Evolutionary conservation across 2,113 vertebrate species (phyloP).

Genomic region (Rana temporaria): DNA sequence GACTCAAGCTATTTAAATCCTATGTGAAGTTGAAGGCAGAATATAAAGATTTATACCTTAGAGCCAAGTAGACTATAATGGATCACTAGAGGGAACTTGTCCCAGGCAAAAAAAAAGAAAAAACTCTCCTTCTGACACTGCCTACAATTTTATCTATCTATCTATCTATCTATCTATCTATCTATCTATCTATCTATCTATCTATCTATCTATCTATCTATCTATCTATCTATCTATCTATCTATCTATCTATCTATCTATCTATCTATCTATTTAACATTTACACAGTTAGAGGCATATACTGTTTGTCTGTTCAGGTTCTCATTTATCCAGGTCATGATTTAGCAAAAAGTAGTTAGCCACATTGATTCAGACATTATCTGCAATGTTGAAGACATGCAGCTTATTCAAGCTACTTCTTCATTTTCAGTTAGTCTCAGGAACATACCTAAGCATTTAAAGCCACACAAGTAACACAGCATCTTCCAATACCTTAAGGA

Average conservation of each 20-base stretch:
- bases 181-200: slow-evolving; percentile 35
- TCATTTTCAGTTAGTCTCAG: too few relatives aligned
- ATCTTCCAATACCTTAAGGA: too few relatives aligned
- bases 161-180: slow-evolving; percentile 46
- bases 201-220: slow-evolving; percentile 15
- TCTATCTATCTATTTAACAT: neutral
- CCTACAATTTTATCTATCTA: neutral
- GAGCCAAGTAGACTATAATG: neutral
- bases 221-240: too few relatives aligned
- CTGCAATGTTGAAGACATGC: too few relatives aligned
- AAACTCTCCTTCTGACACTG: neutral
- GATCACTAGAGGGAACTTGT: neutral
- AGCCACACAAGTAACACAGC: too few relatives aligned
- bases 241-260: too few relatives aligned
- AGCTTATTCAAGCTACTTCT: too few relatives aligned
- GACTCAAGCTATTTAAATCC: slow-evolving; percentile 23
- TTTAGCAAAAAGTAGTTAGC: too few relatives aligned
- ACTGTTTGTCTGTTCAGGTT: too few relatives aligned
- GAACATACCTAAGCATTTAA: too few relatives aligned
- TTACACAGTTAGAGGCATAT: neutral
- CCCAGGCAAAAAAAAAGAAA: neutral
- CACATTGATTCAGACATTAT: too few relatives aligned
- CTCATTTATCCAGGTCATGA: too few relatives aligned
- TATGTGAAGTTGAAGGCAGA: neutral
- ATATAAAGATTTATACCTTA: slow-evolving; percentile 27